These are phyloP conservation scores for Hirtodrosophila trivittata DNA, from an alignment of 2,888 invertebrate genomes.

Conservation along the genomic window DNA sequence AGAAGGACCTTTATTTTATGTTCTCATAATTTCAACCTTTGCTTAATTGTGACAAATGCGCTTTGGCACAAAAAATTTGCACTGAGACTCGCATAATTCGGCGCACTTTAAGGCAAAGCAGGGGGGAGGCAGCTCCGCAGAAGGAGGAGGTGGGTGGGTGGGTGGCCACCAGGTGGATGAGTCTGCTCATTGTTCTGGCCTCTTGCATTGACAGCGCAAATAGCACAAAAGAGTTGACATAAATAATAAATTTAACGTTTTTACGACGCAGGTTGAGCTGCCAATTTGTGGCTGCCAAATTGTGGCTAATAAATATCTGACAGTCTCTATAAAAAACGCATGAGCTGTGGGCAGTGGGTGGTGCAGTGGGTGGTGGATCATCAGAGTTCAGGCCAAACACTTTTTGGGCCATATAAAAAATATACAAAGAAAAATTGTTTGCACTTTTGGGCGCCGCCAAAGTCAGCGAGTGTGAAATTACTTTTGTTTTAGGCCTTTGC, in stretches of 20 bases:
- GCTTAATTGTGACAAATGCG: conserved; percentile 80
- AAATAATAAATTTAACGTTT: conserved; percentile 76
- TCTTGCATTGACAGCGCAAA: conserved; percentile 62
- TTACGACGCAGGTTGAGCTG: conserved; percentile 55
- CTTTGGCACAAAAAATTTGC: conserved; percentile 57
- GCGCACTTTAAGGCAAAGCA: conserved; percentile 47
- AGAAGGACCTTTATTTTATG: conserved; percentile 19
- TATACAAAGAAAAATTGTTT: conserved; percentile 68
- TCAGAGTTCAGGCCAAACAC: conserved; percentile 29
- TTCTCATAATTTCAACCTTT: conserved; percentile 54
- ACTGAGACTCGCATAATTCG: conserved; percentile 64
- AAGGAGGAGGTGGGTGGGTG: conserved; percentile 7
- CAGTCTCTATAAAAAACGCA: conserved; percentile 41
- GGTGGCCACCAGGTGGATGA: background rate
- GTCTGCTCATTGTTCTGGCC: background rate
- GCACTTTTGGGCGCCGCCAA: conserved; percentile 56
- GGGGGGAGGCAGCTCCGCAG: conserved; percentile 14
- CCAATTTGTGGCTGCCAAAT: conserved; percentile 78
- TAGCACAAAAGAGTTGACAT: conserved; percentile 77
- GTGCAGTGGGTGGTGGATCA: background rate
- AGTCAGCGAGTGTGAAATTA: conserved; percentile 81
- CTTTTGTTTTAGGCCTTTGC: conserved; percentile 66
- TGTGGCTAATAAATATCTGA: conserved; percentile 78
- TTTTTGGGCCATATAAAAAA: conserved; percentile 5
- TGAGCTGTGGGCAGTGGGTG: background rate